phyloP scores from a whole-genome alignment of 2,113 vertebrate species.

The Pimephales promelas region DNA sequence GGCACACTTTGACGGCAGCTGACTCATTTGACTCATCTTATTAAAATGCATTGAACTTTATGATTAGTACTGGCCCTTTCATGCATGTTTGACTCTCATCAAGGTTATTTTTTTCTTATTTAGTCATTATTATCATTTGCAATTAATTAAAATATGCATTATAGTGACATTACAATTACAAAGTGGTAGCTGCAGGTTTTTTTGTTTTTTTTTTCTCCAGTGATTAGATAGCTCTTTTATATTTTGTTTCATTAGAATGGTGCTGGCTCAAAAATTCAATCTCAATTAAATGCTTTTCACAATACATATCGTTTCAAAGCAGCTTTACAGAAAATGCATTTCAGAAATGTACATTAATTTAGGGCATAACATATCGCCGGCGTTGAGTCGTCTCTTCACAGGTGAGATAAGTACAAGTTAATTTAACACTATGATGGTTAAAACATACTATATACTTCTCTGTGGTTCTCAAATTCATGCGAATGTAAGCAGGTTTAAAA shows the following conservation, averaged over 20 bases:
- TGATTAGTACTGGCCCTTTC: not conserved
- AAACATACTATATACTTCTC: not conserved
- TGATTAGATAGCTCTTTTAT: too few species aligned
- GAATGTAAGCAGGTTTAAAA: slow-evolving; percentile 5
- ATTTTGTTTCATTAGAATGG: not conserved
- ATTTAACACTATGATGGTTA: not conserved
- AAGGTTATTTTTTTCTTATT: not conserved
- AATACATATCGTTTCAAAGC: too few species aligned
- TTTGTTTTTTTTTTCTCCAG: too few species aligned
- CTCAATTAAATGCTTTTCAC: too few species aligned
- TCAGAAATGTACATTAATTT: too few species aligned
- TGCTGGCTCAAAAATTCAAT: too few species aligned
- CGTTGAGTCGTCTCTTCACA: too few species aligned
- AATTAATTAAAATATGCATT: not conserved
- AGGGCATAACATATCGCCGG: too few species aligned
- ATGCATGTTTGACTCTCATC: not conserved
- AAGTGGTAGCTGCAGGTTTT: too few species aligned
- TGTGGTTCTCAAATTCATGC: not conserved
- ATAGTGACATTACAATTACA: not conserved
- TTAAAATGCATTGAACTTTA: not conserved
- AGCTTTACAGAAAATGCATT: too few species aligned
- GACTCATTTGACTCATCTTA: not conserved
- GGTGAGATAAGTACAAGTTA: not conserved
- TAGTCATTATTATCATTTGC: not conserved
- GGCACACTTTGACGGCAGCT: not conserved